Evolutionary conservation across 2,797 vertebrate species (phyloP).

Genomic region (Liasis olivaceus): DNA sequence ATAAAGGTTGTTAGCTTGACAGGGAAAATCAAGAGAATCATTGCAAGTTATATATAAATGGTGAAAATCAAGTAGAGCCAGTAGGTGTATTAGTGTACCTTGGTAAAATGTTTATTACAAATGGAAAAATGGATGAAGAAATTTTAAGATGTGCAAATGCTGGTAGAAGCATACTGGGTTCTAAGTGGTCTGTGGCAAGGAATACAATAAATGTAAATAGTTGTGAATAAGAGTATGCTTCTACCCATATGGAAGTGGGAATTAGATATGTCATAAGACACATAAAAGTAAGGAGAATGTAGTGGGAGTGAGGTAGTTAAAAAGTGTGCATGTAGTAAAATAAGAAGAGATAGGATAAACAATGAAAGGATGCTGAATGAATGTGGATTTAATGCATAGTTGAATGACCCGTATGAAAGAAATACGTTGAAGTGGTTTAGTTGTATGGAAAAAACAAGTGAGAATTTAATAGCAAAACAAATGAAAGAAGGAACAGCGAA

Average conservation of each 20-base stretch:
- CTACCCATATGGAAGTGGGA: not conserved
- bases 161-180: not conserved
- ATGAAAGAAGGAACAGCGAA: not conserved
- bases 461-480: not conserved
- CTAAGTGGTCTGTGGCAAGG: not conserved
- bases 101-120: not conserved
- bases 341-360: not conserved
- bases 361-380: not conserved
- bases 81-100: not conserved
- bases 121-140: not conserved
- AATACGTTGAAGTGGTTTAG: not conserved
- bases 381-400: not conserved
- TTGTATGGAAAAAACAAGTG: not conserved
- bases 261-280: not conserved
- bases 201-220: not conserved
- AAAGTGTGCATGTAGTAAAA: not conserved
- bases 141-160: not conserved
- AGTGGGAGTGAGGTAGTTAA: not conserved
- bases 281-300: not conserved
- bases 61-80: no score
- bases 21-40: no score
- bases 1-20: no score
- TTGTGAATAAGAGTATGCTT: not conserved
- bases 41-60: no score
- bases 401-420: not conserved